phyloP scores from a whole-genome alignment of 1,140 invertebrate genomes.

The Chlorops oryzae region DNA sequence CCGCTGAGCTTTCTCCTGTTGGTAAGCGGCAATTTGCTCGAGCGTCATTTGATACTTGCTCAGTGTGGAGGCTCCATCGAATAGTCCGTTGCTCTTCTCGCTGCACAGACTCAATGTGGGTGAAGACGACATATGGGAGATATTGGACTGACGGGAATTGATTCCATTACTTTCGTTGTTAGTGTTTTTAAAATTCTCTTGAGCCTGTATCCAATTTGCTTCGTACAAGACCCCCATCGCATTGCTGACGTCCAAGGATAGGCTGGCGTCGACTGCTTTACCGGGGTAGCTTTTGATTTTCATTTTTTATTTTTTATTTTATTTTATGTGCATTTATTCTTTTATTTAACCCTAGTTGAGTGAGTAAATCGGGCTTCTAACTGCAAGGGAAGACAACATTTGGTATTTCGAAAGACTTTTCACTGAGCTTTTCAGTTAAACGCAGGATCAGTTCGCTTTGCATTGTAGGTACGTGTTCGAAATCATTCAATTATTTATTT shows the following conservation, averaged over 20 bases:
- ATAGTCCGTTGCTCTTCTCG: constrained; percentile 25
- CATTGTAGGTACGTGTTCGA: too few species aligned
- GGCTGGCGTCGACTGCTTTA: constrained; percentile 60
- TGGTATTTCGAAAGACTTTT: too few species aligned
- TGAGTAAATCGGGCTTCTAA: too few species aligned
- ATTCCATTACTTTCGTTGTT: not conserved
- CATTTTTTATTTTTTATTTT: constrained; percentile 49
- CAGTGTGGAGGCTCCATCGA: constrained; percentile 53
- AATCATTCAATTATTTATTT: too few species aligned
- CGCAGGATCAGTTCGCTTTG: too few species aligned
- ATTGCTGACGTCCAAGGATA: constrained; percentile 56
- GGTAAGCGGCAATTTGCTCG: constrained; percentile 50
- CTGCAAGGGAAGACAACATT: too few species aligned
- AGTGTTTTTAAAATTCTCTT: constrained; percentile 19
- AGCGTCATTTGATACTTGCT: constrained; percentile 58
- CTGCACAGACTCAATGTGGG: constrained; percentile 7
- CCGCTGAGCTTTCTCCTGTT: constrained; percentile 19
- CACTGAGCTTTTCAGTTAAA: too few species aligned
- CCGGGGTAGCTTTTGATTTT: constrained; percentile 77
- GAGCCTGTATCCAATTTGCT: constrained; percentile 71
- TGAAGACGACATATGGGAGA: not conserved
- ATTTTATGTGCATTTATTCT: not conserved
- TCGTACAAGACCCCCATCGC: constrained; percentile 72
- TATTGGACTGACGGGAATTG: not conserved
- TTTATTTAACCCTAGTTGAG: too few species aligned